Conservation (phyloP, 2,113 vertebrate genomes). For the Peromyscus polionotus region DNA sequence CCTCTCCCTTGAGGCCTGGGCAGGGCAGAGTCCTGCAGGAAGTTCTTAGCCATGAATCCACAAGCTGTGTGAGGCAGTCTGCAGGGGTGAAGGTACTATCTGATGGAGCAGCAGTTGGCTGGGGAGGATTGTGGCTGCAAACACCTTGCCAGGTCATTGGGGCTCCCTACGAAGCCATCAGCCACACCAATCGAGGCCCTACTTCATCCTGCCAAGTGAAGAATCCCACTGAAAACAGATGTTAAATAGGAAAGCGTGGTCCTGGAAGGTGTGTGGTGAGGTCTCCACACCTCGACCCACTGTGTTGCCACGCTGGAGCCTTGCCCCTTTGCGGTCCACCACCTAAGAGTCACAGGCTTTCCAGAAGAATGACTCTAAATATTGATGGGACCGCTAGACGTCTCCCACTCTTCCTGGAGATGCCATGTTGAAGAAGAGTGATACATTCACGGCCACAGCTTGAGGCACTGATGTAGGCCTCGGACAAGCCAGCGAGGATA, state of each 20-base stretch:
- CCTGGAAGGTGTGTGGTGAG: background rate
- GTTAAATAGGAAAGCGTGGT: background rate
- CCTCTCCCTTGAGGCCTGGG: background rate
- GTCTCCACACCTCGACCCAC: background rate
- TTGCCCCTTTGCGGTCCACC: background rate
- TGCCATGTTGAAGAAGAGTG: fast-evolving
- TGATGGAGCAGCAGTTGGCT: background rate
- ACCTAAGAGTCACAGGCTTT: too few species aligned
- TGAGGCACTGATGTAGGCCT: too few species aligned
- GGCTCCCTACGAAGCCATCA: background rate
- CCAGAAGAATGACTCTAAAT: background rate
- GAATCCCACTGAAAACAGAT: background rate
- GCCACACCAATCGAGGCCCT: background rate
- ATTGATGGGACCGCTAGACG: fast-evolving
- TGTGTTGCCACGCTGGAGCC: too few species aligned
- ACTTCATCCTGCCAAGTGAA: background rate
- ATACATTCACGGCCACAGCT: background rate
- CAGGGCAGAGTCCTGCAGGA: background rate
- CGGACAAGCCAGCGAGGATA: fast-evolving
- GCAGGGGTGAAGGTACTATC: fast-evolving
- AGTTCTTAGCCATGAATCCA: background rate
- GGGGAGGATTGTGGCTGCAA: too few species aligned
- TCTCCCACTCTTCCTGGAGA: background rate
- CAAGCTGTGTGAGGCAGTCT: background rate
- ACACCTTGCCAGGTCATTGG: background rate